phyloP scores from a whole-genome alignment of 2,797 vertebrate species.

The Girardinus metallicus region DNA sequence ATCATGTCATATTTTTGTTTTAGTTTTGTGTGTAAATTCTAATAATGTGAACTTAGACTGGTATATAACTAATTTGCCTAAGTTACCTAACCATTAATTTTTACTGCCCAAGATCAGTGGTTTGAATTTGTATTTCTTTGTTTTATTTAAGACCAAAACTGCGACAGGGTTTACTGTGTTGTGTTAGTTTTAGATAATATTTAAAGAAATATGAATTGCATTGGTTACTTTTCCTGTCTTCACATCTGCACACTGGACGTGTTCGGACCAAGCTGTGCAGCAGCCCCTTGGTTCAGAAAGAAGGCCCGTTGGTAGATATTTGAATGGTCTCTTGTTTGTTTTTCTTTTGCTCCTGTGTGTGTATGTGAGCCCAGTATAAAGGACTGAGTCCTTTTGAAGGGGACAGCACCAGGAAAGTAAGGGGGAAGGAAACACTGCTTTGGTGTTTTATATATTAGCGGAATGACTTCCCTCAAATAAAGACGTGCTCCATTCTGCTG shows the following conservation, averaged over 20 bases:
- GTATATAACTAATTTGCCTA: background rate
- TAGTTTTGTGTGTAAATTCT: background rate
- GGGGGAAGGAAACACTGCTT: constrained; percentile 82
- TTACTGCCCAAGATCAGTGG: background rate
- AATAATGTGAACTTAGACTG: background rate
- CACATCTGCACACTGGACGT: constrained; percentile 22
- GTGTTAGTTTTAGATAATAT: constrained; percentile 10
- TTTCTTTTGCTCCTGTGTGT: constrained; percentile 77
- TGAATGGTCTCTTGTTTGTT: constrained; percentile 79
- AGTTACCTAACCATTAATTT: background rate
- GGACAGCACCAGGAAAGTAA: constrained; percentile 79
- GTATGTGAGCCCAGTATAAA: constrained; percentile 78
- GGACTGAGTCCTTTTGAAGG: constrained; percentile 76
- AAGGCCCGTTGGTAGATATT: constrained; percentile 77
- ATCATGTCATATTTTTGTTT: background rate
- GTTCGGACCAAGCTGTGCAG: constrained; percentile 35
- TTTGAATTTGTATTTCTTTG: background rate
- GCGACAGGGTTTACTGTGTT: background rate
- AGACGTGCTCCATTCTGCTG: constrained; percentile 74
- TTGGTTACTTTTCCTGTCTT: constrained; percentile 17
- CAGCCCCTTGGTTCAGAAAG: constrained; percentile 67
- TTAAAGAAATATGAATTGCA: constrained; percentile 10
- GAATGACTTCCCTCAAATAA: constrained; percentile 86
- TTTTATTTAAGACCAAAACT: background rate
- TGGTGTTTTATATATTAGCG: constrained; percentile 84